These are phyloP conservation scores for Trinorchestia longiramus DNA, from an alignment of 1,140 invertebrate genomes.

Conservation along the genomic window DNA sequence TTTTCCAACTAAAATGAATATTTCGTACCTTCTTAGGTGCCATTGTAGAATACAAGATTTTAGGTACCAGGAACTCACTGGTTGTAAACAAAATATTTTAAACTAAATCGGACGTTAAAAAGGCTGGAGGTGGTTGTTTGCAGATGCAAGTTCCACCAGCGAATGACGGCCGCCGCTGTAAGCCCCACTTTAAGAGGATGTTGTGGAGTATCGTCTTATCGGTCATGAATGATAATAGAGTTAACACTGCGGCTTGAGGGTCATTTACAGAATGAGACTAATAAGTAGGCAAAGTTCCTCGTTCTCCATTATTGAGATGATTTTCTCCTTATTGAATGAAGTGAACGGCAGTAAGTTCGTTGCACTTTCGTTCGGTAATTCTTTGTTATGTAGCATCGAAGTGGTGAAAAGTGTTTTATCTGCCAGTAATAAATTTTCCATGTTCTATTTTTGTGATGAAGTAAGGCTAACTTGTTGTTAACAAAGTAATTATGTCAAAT, in stretches of 20 bases:
- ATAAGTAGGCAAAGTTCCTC: neutral
- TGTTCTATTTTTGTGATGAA: too few relatives aligned
- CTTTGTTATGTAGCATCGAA: too few relatives aligned
- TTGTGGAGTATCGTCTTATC: neutral
- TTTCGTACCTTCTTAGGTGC: neutral
- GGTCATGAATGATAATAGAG: neutral
- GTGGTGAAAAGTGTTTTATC: too few relatives aligned
- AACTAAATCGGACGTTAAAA: neutral
- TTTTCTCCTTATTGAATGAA: too few relatives aligned
- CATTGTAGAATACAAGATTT: neutral
- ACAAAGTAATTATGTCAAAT: too few relatives aligned
- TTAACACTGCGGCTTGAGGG: neutral
- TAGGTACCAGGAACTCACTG: neutral
- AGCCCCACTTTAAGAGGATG: neutral
- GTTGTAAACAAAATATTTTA: too few relatives aligned
- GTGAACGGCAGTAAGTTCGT: too few relatives aligned
- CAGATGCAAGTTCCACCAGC: neutral
- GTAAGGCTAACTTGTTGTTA: too few relatives aligned
- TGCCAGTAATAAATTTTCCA: too few relatives aligned
- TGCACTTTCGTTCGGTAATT: too few relatives aligned
- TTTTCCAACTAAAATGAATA: too few relatives aligned
- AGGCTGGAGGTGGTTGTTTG: neutral
- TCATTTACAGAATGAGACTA: neutral
- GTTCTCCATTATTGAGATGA: too few relatives aligned
- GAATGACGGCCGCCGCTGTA: neutral